Conservation (phyloP, 2,797 vertebrate genomes). For the Poecilia wingei region DNA sequence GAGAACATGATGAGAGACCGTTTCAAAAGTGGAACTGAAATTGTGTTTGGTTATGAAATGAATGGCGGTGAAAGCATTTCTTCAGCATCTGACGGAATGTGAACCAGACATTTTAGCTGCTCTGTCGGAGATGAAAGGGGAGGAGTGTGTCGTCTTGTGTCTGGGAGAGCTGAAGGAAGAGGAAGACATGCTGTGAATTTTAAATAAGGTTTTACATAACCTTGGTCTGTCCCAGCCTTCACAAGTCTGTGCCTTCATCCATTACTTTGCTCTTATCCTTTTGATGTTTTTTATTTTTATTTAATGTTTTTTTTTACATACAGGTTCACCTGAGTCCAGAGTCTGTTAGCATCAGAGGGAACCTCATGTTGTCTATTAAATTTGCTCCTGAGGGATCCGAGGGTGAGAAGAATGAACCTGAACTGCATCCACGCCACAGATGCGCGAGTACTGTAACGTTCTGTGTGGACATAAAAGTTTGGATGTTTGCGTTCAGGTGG, state of each 20-base stretch:
- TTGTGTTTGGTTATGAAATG: conserved; percentile 3
- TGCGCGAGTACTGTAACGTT: not conserved
- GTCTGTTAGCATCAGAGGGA: conserved; percentile 83
- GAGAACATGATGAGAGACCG: not conserved
- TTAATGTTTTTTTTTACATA: not conserved
- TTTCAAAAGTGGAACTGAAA: not conserved
- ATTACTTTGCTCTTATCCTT: conserved; percentile 3
- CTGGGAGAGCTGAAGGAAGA: conserved; percentile 59
- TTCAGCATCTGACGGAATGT: conserved; percentile 29
- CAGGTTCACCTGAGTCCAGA: conserved; percentile 84
- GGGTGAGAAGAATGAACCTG: conserved; percentile 76
- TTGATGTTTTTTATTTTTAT: conserved; percentile 6
- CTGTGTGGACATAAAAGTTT: conserved; percentile 51
- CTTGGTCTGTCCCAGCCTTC: conserved; percentile 47
- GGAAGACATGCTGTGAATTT: conserved; percentile 72
- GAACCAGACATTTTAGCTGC: conserved; percentile 34
- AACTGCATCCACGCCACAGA: not conserved
- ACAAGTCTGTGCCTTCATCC: conserved; percentile 17
- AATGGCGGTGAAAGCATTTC: conserved; percentile 19
- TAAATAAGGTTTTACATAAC: conserved; percentile 73
- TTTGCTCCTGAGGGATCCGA: conserved; percentile 86
- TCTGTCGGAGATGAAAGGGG: conserved; percentile 33
- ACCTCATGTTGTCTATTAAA: conserved; percentile 87
- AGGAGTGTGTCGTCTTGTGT: conserved; percentile 50
- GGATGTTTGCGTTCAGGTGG: conserved; percentile 75